These are phyloP conservation scores for Mactra quadrangularis DNA, from an alignment of 1,140 invertebrate species.

Conservation along the genomic window DNA sequence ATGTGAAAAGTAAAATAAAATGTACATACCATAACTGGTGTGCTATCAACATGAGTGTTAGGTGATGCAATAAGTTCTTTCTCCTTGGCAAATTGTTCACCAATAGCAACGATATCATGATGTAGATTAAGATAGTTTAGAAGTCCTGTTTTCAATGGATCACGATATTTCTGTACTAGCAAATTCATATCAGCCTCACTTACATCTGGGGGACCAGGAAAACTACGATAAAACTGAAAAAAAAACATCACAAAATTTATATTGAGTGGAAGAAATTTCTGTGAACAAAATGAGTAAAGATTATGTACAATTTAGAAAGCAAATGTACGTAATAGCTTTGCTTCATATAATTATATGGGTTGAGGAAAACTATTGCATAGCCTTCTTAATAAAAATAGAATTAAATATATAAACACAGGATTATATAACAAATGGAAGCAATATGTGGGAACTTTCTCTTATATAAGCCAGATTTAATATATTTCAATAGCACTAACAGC, in stretches of 20 bases:
- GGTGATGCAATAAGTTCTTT: slow-evolving; percentile 55
- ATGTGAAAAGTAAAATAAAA: too few species aligned
- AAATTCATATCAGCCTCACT: slow-evolving; percentile 79
- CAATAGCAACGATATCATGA: slow-evolving; percentile 80
- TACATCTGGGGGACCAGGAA: slow-evolving; percentile 81
- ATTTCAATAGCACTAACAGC: too few species aligned
- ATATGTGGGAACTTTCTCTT: too few species aligned
- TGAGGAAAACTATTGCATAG: too few species aligned
- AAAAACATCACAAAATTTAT: slow-evolving; percentile 44
- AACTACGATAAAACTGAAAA: slow-evolving; percentile 82
- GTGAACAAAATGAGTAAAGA: not conserved
- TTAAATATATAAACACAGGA: too few species aligned
- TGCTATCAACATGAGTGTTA: slow-evolving; percentile 68
- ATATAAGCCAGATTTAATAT: too few species aligned
- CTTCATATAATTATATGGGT: too few species aligned
- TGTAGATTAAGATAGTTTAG: slow-evolving; percentile 83
- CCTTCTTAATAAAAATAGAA: too few species aligned
- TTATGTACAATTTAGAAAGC: not conserved
- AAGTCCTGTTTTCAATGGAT: slow-evolving; percentile 78
- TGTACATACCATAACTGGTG: slow-evolving; percentile 68
- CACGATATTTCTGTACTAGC: slow-evolving; percentile 80
- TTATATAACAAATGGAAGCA: too few species aligned
- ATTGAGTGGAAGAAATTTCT: not conserved
- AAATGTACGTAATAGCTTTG: too few species aligned
- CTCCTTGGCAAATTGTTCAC: slow-evolving; percentile 65